Evolutionary conservation across 30 jellyfish, hydroid and myxozoan species (phyloP).

Genomic region (Chrysaora quinquecirrha): DNA sequence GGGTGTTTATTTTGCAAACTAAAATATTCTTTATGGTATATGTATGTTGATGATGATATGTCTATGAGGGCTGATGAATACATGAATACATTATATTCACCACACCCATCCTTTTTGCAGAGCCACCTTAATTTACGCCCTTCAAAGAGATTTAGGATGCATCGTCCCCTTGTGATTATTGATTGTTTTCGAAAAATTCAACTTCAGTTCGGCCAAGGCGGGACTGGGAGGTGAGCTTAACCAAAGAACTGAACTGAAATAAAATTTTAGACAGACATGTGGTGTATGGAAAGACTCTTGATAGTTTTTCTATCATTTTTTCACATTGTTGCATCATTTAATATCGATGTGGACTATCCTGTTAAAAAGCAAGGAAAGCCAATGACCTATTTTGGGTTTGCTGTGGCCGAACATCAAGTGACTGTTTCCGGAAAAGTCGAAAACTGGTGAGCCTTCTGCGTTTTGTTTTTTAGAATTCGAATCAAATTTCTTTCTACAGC

Average conservation of each 20-base stretch:
- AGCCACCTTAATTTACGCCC: too few species aligned
- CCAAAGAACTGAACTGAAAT: neutral
- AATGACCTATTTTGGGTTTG: slow-evolving; percentile 85
- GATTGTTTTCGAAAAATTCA: too few species aligned
- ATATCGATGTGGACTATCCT: slow-evolving; percentile 75
- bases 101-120: too few species aligned
- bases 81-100: too few species aligned
- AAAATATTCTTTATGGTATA: too few species aligned
- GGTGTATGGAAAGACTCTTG: neutral
- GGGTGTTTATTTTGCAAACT: too few species aligned
- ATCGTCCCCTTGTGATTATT: too few species aligned
- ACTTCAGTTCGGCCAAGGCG: neutral
- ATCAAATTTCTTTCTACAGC: neutral
- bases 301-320: slow-evolving; percentile 2
- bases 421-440: slow-evolving; percentile 49
- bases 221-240: neutral
- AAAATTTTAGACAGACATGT: neutral
- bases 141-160: too few species aligned
- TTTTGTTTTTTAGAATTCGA: too few species aligned
- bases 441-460: slow-evolving; percentile 27
- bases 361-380: slow-evolving; percentile 80
- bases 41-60: too few species aligned
- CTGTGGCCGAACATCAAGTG: slow-evolving; percentile 87
- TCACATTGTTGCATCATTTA: slow-evolving; percentile 41
- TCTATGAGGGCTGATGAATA: too few species aligned